Conservation (phyloP, 2,113 vertebrate genomes). For the Smithornis capensis region DNA sequence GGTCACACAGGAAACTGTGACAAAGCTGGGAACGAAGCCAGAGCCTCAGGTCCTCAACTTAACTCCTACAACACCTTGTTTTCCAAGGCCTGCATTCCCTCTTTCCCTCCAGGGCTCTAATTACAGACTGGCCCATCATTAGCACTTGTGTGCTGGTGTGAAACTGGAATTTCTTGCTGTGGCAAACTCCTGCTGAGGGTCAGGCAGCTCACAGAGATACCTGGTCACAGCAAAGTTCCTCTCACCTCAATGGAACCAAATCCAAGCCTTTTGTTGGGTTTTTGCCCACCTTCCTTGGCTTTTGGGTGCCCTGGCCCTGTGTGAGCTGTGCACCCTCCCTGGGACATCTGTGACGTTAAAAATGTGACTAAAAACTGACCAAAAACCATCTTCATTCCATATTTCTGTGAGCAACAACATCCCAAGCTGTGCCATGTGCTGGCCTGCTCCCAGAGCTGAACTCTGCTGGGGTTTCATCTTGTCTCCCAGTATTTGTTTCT, state of each 20-base stretch:
- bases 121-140: accelerated
- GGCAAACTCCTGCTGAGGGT: neutral
- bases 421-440: neutral
- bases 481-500: neutral
- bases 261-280: accelerated
- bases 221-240: accelerated
- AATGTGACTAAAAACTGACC: neutral
- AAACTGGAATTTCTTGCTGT: neutral
- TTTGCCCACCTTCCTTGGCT: neutral
- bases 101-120: neutral
- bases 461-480: neutral
- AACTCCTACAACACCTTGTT: neutral
- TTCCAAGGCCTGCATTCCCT: neutral
- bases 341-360: neutral
- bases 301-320: neutral
- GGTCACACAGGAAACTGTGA: neutral
- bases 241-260: neutral
- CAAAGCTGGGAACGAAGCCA: slow-evolving; percentile 1
- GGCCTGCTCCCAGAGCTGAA: neutral
- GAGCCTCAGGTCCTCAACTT: neutral
- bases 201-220: neutral
- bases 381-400: accelerated
- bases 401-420: neutral
- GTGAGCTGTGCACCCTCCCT: neutral
- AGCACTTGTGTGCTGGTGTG: neutral